Evolutionary conservation across 2,797 vertebrate genomes (phyloP).

Genomic region (Intellagama lesueurii): DNA sequence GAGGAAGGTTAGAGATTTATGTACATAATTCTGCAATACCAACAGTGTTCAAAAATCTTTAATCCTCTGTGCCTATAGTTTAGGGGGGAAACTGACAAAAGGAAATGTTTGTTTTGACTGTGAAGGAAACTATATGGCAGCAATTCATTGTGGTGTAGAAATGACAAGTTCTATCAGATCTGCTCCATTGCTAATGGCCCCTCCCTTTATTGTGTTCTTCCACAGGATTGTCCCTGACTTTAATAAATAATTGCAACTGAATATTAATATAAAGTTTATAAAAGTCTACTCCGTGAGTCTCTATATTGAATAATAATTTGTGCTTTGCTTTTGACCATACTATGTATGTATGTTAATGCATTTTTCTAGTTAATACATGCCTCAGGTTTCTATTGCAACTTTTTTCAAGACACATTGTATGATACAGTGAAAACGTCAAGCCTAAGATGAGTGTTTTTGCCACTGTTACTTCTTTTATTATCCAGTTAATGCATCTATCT

Average conservation of each 20-base stretch:
- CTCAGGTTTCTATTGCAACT: background rate
- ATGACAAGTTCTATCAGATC: background rate
- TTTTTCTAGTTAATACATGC: background rate
- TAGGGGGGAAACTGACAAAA: slow-evolving; percentile 3
- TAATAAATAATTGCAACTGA: background rate
- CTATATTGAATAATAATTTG: background rate
- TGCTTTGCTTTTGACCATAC: slow-evolving; percentile 1
- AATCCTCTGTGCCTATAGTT: slow-evolving; percentile 52
- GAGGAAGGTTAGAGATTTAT: slow-evolving; percentile 19
- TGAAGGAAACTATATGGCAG: slow-evolving; percentile 48
- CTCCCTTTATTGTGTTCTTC: background rate
- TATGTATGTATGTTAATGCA: background rate
- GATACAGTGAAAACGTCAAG: background rate
- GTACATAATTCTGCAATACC: background rate
- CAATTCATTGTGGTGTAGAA: slow-evolving; percentile 20
- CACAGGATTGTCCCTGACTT: background rate
- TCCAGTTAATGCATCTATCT: background rate
- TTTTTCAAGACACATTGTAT: background rate
- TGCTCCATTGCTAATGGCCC: background rate
- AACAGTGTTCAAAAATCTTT: slow-evolving; percentile 52
- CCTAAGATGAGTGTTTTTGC: background rate
- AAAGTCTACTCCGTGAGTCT: slow-evolving; percentile 2
- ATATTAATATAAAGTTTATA: slow-evolving; percentile 1
- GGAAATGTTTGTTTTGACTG: slow-evolving; percentile 14
- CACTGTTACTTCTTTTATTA: background rate